Conservation (phyloP, 2,888 invertebrate genomes). For the Platycheirus albimanus region DNA sequence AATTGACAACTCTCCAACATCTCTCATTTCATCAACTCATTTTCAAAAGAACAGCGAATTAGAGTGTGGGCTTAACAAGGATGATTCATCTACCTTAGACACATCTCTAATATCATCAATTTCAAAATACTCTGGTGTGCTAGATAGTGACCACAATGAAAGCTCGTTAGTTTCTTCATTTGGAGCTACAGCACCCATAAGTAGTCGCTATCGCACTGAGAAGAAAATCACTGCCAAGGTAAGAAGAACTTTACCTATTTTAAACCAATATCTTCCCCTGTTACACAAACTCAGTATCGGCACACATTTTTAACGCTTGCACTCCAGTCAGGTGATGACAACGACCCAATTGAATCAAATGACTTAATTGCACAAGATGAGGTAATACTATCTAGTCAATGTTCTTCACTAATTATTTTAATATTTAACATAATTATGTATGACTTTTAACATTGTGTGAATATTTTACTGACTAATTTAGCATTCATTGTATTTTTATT, state of each 20-base stretch:
- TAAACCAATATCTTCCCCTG: slow-evolving; percentile 60
- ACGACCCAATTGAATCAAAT: slow-evolving; percentile 72
- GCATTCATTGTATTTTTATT: no score
- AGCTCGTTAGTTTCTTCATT: slow-evolving; percentile 76
- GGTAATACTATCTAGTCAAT: slow-evolving; percentile 59
- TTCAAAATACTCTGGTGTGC: slow-evolving; percentile 79
- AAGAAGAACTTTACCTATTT: slow-evolving; percentile 62
- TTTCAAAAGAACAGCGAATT: slow-evolving; percentile 41
- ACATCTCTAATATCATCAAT: slow-evolving; percentile 76
- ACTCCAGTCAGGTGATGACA: slow-evolving; percentile 76
- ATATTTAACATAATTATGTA: slow-evolving; percentile 4
- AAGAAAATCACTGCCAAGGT: slow-evolving; percentile 83
- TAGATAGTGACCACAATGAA: slow-evolving; percentile 76
- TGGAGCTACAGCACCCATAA: slow-evolving; percentile 77
- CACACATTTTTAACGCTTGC: slow-evolving; percentile 73
- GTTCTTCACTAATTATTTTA: slow-evolving; percentile 1
- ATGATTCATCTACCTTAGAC: slow-evolving; percentile 79
- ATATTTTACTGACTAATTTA: no score
- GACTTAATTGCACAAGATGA: slow-evolving; percentile 54
- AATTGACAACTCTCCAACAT: slow-evolving; percentile 75
- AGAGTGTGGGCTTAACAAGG: slow-evolving; percentile 76
- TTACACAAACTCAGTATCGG: slow-evolving; percentile 74
- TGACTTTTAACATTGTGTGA: no score
- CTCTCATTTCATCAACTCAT: slow-evolving; percentile 31
- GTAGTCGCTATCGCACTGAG: slow-evolving; percentile 82